These are phyloP conservation scores for Hydrozoanthus tunicans DNA, from an alignment of 64 coral and sea anemone species.

Conservation along the genomic window DNA sequence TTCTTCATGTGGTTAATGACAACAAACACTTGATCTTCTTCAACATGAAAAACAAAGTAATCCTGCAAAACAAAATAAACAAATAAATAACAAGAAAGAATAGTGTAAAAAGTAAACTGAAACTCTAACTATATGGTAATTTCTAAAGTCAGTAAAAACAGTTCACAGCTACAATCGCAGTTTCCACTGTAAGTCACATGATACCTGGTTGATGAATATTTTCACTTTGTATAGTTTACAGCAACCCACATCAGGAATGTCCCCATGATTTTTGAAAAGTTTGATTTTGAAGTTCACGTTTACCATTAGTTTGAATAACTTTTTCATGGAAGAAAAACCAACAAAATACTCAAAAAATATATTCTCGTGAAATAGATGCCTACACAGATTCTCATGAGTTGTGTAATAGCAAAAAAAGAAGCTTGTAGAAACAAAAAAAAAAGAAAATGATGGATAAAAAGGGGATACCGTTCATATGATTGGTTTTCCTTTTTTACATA, in stretches of 20 bases:
- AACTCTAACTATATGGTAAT: neutral
- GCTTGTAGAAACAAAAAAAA: neutral
- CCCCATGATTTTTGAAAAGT: too few species aligned
- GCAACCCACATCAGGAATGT: too few species aligned
- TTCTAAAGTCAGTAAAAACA: neutral
- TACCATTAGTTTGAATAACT: too few species aligned
- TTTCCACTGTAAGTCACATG: too few species aligned
- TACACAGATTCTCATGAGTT: too few species aligned
- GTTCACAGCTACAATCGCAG: too few species aligned
- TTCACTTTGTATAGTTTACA: too few species aligned
- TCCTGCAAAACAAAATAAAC: slow-evolving; percentile 57
- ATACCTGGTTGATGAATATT: too few species aligned
- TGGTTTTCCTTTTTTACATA: neutral
- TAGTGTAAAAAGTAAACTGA: neutral
- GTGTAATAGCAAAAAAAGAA: neutral
- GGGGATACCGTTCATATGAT: neutral
- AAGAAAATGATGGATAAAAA: neutral
- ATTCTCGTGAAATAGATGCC: too few species aligned
- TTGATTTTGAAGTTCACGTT: too few species aligned
- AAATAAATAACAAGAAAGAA: neutral
- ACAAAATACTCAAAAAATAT: too few species aligned
- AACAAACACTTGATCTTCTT: slow-evolving; percentile 77
- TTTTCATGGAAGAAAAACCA: too few species aligned
- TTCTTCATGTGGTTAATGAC: slow-evolving; percentile 93
- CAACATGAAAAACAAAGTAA: slow-evolving; percentile 87